Percentiles rank a stretch among this genome's conserved stretches.
phyloP scores from a whole-genome alignment of 2,113 vertebrate species.

The Paracanthobrama guichenoti region DNA sequence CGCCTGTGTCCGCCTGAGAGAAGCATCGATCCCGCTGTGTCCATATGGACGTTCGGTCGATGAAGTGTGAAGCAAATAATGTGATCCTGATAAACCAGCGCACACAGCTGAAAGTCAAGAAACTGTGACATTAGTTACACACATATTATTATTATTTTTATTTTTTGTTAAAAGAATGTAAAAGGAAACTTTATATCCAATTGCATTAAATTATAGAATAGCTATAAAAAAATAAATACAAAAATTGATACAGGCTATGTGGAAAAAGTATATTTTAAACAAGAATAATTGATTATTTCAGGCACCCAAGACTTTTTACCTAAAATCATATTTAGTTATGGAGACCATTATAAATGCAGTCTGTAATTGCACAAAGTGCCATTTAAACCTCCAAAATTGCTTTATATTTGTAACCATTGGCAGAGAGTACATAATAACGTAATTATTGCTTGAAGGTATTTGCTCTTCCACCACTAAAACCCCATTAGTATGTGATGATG shows the following conservation, averaged over 20 bases:
- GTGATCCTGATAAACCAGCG: constrained; percentile 59
- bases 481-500: neutral
- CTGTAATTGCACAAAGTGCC: neutral
- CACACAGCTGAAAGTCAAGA: constrained; percentile 60
- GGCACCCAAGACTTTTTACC: neutral
- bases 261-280: too few species aligned
- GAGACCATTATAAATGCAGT: neutral
- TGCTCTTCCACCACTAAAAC: neutral
- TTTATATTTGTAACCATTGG: neutral
- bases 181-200: neutral
- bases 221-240: too few species aligned
- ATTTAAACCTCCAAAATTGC: neutral
- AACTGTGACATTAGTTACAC: neutral
- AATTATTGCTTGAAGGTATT: constrained; percentile 3
- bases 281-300: too few species aligned
- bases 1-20: neutral
- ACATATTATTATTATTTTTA: neutral
- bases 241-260: too few species aligned
- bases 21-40: constrained; percentile 14
- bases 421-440: neutral
- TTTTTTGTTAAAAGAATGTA: neutral
- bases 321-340: neutral
- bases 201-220: neutral
- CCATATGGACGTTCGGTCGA: constrained; percentile 67
- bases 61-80: constrained; percentile 80